Percentiles rank a stretch among this genome's conserved stretches.
These are phyloP conservation scores for Argyresthia albistria DNA, from an alignment of 2,888 invertebrate genomes.

Conservation along the genomic window DNA sequence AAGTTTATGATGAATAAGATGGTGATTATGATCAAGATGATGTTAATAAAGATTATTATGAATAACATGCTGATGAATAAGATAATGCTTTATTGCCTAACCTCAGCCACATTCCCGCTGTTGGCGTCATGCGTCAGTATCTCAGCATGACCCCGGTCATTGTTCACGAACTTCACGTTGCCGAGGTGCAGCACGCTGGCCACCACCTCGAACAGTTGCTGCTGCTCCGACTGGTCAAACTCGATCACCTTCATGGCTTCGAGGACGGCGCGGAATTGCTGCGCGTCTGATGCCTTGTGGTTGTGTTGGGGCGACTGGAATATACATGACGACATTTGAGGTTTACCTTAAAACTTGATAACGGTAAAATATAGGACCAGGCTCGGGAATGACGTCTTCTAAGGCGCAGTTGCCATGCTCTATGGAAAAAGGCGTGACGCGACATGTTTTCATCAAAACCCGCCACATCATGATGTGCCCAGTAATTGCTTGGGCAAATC, in stretches of 20 bases:
- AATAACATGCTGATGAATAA: neutral
- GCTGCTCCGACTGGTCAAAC: conserved; percentile 79
- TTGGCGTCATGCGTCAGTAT: conserved; percentile 75
- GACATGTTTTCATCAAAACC: no score
- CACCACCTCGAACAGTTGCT: conserved; percentile 85
- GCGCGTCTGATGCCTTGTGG: conserved; percentile 70
- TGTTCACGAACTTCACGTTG: conserved; percentile 84
- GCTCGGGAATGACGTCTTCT: no score
- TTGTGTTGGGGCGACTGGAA: conserved; percentile 21
- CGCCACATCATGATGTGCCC: no score
- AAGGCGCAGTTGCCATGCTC: no score
- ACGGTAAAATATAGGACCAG: no score
- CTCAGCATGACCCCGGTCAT: conserved; percentile 78
- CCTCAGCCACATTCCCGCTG: conserved; percentile 75
- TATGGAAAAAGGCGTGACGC: no score
- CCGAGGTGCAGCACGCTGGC: conserved; percentile 89
- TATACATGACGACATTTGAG: no score
- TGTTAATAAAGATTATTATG: no score
- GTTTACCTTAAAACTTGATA: no score
- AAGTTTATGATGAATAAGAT: neutral
- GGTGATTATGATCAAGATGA: neutral
- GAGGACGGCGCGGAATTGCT: conserved; percentile 78
- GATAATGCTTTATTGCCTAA: conserved; percentile 33
- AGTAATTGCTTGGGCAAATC: no score
- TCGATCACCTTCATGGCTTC: conserved; percentile 86